Conservation (phyloP, 2,797 vertebrate species). For the Bradypodion ventrale region DNA sequence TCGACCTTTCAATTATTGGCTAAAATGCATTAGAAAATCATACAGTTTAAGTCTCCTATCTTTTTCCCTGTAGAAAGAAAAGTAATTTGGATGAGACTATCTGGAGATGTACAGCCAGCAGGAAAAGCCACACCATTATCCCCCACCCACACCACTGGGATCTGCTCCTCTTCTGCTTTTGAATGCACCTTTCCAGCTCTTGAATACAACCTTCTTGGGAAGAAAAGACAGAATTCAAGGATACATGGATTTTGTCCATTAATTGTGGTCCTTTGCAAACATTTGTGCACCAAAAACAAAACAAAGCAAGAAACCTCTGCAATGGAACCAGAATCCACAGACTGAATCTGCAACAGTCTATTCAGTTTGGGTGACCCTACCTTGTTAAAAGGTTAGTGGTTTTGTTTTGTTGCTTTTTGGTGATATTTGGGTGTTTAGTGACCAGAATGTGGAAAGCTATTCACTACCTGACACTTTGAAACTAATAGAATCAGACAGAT, state of each 20-base stretch:
- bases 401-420: not conserved
- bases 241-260: not conserved
- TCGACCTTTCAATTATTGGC: not conserved
- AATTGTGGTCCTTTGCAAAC: not conserved
- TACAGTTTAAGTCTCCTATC: not conserved
- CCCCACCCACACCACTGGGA: no score
- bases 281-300: not conserved
- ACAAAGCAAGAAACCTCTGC: not conserved
- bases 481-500: not conserved
- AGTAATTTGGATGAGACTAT: not conserved
- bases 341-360: not conserved
- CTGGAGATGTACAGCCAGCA: not conserved
- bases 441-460: not conserved
- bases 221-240: not conserved
- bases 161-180: not conserved
- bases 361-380: not conserved
- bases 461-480: not conserved
- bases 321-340: not conserved
- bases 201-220: not conserved
- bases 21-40: not conserved
- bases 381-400: not conserved
- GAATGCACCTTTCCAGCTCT: not conserved
- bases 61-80: not conserved
- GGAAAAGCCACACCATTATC: not conserved
- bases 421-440: constrained; percentile 15